These are phyloP conservation scores for Muscicapa striata DNA, from an alignment of 2,797 vertebrate genomes.

Conservation along the genomic window DNA sequence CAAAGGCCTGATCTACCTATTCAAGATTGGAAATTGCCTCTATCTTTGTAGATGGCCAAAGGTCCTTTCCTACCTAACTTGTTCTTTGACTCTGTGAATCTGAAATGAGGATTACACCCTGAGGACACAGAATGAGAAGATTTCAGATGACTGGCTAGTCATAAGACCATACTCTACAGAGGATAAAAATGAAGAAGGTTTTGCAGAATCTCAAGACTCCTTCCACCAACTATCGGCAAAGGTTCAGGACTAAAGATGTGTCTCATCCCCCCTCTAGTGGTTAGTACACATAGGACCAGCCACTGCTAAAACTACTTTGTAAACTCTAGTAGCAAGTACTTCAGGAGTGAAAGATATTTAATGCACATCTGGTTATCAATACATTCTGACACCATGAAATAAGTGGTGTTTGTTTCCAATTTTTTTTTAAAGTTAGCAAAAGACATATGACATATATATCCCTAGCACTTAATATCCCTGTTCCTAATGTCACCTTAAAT, in stretches of 20 bases:
- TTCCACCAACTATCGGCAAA: neutral
- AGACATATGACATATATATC: neutral
- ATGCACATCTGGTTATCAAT: neutral
- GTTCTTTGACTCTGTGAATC: neutral
- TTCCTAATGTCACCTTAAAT: neutral
- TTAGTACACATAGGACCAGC: constrained; percentile 14
- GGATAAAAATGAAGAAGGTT: neutral
- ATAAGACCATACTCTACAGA: neutral
- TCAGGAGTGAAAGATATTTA: neutral
- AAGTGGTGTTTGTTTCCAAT: neutral
- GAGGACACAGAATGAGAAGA: neutral
- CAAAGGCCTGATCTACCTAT: neutral
- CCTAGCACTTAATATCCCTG: neutral
- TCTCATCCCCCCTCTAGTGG: constrained; percentile 64
- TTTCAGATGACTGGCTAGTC: neutral
- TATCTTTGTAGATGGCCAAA: neutral
- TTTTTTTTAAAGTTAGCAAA: neutral
- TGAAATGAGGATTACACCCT: neutral
- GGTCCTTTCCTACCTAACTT: neutral
- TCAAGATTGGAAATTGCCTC: neutral
- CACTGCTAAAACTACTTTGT: neutral
- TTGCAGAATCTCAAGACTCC: neutral
- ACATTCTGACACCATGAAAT: neutral
- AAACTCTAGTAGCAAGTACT: neutral
- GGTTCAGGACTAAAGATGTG: neutral